Base-by-base conservation (phyloP, 2,888 invertebrate species). In the Drosophila subsilvestris region DNA sequence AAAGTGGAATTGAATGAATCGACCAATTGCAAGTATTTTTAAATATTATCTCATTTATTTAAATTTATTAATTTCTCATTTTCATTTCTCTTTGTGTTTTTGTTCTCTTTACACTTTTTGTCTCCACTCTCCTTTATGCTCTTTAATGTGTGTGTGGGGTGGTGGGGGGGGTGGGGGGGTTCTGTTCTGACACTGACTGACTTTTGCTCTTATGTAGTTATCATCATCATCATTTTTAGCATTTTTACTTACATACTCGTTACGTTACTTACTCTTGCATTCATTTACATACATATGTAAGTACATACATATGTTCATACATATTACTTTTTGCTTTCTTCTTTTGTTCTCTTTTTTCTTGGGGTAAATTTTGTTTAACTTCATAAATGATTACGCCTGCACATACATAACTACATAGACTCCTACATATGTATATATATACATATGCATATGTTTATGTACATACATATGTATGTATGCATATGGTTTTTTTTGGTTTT, bases 31-130 rank as follows among this genome's bases (percentile, higher is more conserved):
- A n/a, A 10, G 8, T 65, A 66, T 72, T 63, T 63, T 70, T 47
- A 53, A 63, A 73, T 53, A 59, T 62, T 63, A 68, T 75, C 75
- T 81, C 83, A 73, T 78, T 81, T 86, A 82, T 78, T 86, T 79
- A 77, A 75, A 78, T 81, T 82, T 78, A 83, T 81, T 86, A 71
- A 73, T 67, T 75, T 71, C 50, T 75, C 72, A 67, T 71, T 63
- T 78, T 70, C 59, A 83, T 77, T 66, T 75, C 50, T 70, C 20
- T 32, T 68, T 69, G 32, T 47, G 25, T 61, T 66, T 22, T 25
- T 6, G 10, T 66, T 49, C 47, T 44, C 42, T 10, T 25, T 56
- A 27, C 42, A 44, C 61, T 27, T 61, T 22, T 25, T 45, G 37
- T 37, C 25, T 59, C 17, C 22, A 43, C 25, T 58, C n/a, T 12